These are phyloP conservation scores for Numenius phaeopus DNA, from an alignment of 2,797 vertebrate species.

Conservation along the genomic window DNA sequence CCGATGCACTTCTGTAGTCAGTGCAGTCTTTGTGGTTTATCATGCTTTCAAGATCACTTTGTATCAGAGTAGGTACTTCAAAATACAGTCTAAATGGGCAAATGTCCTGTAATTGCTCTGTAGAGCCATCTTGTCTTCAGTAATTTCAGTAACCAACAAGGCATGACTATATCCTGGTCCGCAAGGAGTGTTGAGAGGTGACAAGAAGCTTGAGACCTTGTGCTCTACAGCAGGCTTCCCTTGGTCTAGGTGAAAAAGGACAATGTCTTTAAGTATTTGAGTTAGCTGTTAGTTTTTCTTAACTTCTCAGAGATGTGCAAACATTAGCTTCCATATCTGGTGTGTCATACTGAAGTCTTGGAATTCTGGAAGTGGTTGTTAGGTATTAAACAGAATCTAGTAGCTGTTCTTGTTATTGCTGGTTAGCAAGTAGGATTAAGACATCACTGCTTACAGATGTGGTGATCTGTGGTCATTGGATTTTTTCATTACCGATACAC, in stretches of 20 bases:
- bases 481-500: not conserved
- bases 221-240: not conserved
- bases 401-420: not conserved
- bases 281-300: not conserved
- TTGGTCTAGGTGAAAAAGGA: not conserved
- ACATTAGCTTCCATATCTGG: not conserved
- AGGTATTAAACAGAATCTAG: not conserved
- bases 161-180: not conserved
- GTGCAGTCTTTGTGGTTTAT: not conserved
- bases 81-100: not conserved
- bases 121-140: not conserved
- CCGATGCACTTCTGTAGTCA: not conserved
- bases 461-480: not conserved
- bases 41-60: not conserved
- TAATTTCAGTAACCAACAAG: not conserved
- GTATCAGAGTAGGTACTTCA: not conserved
- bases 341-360: not conserved
- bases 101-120: not conserved
- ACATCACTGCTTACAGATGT: not conserved
- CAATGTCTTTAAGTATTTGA: not conserved
- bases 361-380: not conserved
- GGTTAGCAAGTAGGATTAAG: not conserved
- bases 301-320: not conserved
- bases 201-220: not conserved
- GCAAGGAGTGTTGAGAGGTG: not conserved